Evolutionary conservation across 2,113 vertebrate species (phyloP).

Genomic region (Acrocephalus arundinaceus): DNA sequence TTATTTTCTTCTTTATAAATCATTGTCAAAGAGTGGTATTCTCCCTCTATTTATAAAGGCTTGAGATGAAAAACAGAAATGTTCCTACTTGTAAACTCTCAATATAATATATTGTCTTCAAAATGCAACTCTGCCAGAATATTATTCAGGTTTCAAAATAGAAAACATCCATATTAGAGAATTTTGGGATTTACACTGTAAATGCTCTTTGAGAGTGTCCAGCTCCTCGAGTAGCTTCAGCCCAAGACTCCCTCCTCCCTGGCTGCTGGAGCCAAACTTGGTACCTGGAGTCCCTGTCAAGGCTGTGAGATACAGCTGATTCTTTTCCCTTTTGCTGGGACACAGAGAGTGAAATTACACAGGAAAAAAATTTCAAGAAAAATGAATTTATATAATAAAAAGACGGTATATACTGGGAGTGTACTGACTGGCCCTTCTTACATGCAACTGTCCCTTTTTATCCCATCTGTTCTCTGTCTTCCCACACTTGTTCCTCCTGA

Average conservation of each 20-base stretch:
- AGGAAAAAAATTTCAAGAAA: not conserved
- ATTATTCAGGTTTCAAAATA: not conserved
- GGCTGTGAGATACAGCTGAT: not conserved
- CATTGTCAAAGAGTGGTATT: not conserved
- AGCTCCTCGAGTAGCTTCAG: not conserved
- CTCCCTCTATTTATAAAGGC: not conserved
- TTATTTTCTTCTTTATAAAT: not conserved
- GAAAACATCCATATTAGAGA: not conserved
- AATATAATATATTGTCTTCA: not conserved
- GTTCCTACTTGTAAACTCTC: not conserved
- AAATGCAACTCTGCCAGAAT: not conserved
- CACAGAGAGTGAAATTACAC: not conserved
- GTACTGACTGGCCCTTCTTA: not conserved
- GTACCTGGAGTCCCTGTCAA: not conserved
- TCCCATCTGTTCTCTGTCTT: not conserved
- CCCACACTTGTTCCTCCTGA: not conserved
- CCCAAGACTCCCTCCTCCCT: not conserved
- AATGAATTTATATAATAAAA: not conserved
- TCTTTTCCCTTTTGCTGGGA: not conserved
- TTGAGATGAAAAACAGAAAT: not conserved
- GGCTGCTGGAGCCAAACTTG: not conserved
- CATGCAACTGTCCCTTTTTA: accelerated
- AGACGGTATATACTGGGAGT: not conserved
- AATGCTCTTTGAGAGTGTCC: not conserved
- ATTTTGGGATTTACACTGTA: not conserved